Percentiles rank a stretch among this genome's conserved stretches.
These are phyloP conservation scores for Tholera decimalis DNA, from an alignment of 2,888 invertebrate species.

Conservation along the genomic window DNA sequence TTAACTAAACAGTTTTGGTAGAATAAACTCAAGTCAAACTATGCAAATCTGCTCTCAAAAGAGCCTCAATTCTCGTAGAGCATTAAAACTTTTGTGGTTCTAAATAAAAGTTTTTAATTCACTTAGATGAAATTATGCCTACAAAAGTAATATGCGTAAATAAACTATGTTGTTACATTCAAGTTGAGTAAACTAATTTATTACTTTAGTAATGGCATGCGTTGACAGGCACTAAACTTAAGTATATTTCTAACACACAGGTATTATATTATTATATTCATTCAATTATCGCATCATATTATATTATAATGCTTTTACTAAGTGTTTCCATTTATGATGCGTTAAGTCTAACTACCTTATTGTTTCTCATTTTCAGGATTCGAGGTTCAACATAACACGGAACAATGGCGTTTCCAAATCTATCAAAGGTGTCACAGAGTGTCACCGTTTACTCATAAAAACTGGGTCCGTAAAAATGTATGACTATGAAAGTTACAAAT, in stretches of 20 bases:
- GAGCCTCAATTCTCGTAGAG: constrained; percentile 24
- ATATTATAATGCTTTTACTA: neutral
- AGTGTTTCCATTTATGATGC: neutral
- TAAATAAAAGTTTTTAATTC: constrained; percentile 40
- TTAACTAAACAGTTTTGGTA: constrained; percentile 18
- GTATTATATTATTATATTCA: constrained; percentile 11
- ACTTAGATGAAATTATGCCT: constrained; percentile 13
- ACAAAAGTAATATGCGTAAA: neutral
- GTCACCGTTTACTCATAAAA: no score
- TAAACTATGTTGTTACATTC: constrained; percentile 13
- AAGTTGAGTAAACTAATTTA: constrained; percentile 36
- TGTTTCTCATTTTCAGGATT: no score
- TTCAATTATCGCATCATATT: constrained; percentile 6
- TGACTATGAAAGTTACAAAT: no score
- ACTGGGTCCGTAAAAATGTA: no score
- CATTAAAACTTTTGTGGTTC: constrained; percentile 32
- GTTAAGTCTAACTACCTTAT: no score
- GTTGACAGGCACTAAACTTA: constrained; percentile 28
- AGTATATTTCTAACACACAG: neutral
- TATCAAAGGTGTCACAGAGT: no score
- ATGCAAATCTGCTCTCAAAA: constrained; percentile 38
- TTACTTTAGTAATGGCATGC: constrained; percentile 26
- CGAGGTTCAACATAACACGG: no score
- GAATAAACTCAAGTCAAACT: constrained; percentile 17
- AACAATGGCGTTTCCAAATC: no score